A percentile compares a stretch with the other conserved stretches of the same genome.
Conservation (phyloP, 1,140 invertebrate genomes). For the Magallana gigas region DNA sequence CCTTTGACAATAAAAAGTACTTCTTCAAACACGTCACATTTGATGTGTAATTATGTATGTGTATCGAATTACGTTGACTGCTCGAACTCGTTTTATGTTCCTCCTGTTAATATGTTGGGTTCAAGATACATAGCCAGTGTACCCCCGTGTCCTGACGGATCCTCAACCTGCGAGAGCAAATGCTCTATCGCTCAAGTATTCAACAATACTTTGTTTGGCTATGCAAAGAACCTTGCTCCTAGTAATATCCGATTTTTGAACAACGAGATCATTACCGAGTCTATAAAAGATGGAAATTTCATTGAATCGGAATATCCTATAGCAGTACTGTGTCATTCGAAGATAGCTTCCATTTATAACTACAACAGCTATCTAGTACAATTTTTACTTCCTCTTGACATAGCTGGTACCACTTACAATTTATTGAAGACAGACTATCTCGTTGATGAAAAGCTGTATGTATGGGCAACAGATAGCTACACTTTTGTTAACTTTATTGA, state of each 20-base stretch:
- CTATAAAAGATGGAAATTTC: neutral
- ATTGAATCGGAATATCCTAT: neutral
- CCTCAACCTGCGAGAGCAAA: neutral
- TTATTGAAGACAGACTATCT: neutral
- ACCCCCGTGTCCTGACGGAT: neutral
- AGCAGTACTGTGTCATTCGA: neutral
- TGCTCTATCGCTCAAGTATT: neutral
- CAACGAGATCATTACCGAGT: neutral
- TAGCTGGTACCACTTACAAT: neutral
- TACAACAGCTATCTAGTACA: neutral
- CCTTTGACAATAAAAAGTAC: too few relatives aligned
- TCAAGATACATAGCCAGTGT: neutral
- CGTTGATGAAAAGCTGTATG: neutral
- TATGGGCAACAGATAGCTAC: neutral
- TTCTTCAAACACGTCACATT: neutral
- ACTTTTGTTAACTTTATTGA: neutral
- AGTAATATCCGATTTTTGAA: neutral
- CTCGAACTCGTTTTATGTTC: constrained; percentile 6
- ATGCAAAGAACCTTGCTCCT: neutral
- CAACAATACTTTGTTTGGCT: neutral
- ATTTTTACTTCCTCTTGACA: neutral
- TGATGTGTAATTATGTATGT: constrained; percentile 7
- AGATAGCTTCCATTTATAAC: neutral
- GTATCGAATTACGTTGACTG: neutral
- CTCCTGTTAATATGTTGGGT: neutral